phyloP scores from a whole-genome alignment of 2,113 vertebrate genomes.

The Notothenia coriiceps region DNA sequence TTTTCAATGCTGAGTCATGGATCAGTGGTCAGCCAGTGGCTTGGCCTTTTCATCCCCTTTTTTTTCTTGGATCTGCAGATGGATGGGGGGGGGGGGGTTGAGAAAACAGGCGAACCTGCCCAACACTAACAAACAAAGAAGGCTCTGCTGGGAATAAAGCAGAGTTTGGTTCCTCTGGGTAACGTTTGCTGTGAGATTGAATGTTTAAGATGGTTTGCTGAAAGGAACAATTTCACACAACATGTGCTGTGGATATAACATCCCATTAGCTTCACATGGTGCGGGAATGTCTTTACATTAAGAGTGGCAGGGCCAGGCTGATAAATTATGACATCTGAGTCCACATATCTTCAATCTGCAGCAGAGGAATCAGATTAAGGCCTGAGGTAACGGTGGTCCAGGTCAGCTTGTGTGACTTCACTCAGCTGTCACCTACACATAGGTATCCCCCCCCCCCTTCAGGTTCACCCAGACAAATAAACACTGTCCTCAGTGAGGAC shows the following conservation, averaged over 20 bases:
- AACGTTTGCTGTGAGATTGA: constrained; percentile 35
- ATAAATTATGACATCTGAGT: constrained; percentile 79
- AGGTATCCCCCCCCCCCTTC: constrained; percentile 74
- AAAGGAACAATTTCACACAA: constrained; percentile 65
- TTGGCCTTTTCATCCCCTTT: constrained; percentile 75
- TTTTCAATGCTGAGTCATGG: constrained; percentile 80
- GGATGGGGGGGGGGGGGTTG: background rate
- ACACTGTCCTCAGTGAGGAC: constrained; percentile 75
- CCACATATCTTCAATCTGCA: constrained; percentile 70
- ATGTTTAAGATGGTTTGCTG: constrained; percentile 41
- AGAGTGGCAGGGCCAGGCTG: constrained; percentile 68
- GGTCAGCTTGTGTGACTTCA: constrained; percentile 73
- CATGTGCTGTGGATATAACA: constrained; percentile 58
- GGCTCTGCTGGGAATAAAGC: constrained; percentile 43
- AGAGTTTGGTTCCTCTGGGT: constrained; percentile 25
- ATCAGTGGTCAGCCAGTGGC: constrained; percentile 72
- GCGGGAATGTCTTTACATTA: constrained; percentile 68
- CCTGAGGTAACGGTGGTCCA: constrained; percentile 69
- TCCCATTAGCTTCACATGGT: constrained; percentile 68
- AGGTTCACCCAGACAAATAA: constrained; percentile 82
- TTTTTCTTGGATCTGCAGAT: constrained; percentile 50
- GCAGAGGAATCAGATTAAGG: constrained; percentile 77
- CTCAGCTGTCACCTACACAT: constrained; percentile 75
- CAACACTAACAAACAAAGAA: constrained; percentile 69
- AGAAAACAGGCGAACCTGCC: constrained; percentile 42